phyloP scores from a whole-genome alignment of 2,888 invertebrate genomes.

The Pyrgus malvae region DNA sequence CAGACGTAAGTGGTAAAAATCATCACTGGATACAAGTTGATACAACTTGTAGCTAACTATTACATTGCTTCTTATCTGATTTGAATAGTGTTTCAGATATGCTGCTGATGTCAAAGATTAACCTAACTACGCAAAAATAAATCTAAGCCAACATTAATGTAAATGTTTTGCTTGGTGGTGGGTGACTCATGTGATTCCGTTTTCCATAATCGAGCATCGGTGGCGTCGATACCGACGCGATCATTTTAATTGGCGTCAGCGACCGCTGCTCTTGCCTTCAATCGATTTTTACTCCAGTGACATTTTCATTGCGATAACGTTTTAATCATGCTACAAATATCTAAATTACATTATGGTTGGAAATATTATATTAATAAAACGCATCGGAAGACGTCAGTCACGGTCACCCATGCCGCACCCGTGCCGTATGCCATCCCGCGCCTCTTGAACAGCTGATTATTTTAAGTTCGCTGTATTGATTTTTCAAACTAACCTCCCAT shows the following conservation, averaged over 20 bases:
- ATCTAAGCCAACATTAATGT: constrained; percentile 32
- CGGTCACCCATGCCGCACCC: constrained; percentile 67
- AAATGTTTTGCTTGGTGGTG: constrained; percentile 37
- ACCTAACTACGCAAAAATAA: constrained; percentile 43
- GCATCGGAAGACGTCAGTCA: constrained; percentile 64
- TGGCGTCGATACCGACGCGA: constrained; percentile 19
- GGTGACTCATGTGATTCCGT: constrained; percentile 43
- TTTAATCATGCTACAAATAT: neutral
- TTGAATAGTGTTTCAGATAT: constrained; percentile 25
- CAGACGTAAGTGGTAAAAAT: too few relatives aligned
- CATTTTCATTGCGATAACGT: neutral
- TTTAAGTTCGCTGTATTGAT: constrained; percentile 76
- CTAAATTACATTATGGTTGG: constrained; percentile 7
- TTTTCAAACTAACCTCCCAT: constrained; percentile 71
- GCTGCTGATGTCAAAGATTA: constrained; percentile 38
- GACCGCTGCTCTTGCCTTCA: neutral
- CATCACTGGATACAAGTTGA: too few relatives aligned
- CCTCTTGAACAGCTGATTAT: constrained; percentile 79
- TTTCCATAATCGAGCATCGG: constrained; percentile 17
- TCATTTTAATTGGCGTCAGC: constrained; percentile 17
- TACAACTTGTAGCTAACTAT: neutral
- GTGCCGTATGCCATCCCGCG: constrained; percentile 59
- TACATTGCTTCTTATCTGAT: too few relatives aligned
- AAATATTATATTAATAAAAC: constrained; percentile 32
- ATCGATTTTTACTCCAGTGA: neutral